Percentiles rank a stretch among this genome's conserved stretches.
These are phyloP conservation scores for Yponomeuta plumbellus DNA, from an alignment of 2,888 invertebrate species.

Conservation along the genomic window DNA sequence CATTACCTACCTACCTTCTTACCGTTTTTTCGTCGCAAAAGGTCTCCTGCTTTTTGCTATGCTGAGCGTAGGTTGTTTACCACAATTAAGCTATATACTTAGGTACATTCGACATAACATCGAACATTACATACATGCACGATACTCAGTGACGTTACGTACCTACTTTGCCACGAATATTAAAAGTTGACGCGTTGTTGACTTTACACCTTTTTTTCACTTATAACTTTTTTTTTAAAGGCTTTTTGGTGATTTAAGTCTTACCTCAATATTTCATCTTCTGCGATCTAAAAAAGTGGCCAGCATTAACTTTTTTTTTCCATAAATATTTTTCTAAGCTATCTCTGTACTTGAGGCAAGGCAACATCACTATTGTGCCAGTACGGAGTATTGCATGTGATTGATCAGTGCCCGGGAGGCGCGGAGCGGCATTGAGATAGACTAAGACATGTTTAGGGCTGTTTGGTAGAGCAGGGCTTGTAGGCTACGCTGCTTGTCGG, in stretches of 20 bases:
- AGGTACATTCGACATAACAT: no score
- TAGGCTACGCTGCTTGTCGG: neutral
- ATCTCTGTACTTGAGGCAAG: neutral
- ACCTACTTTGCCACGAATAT: no score
- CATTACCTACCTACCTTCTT: neutral
- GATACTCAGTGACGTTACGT: no score
- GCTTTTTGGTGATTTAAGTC: neutral
- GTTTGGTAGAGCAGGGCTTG: neutral
- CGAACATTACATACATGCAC: no score
- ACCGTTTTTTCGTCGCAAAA: slow-evolving; percentile 2
- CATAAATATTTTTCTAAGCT: neutral
- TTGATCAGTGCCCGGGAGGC: slow-evolving; percentile 29
- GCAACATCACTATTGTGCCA: neutral
- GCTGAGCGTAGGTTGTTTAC: neutral
- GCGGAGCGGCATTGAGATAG: slow-evolving; percentile 16
- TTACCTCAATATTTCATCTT: no score
- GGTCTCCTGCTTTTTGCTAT: neutral
- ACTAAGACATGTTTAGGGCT: neutral
- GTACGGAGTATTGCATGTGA: slow-evolving; percentile 23
- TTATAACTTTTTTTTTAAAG: neutral
- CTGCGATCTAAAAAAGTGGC: no score
- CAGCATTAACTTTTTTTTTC: no score
- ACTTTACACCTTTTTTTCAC: no score
- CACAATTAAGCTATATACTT: neutral
- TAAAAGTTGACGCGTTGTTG: no score